Conservation (phyloP, 2,797 vertebrate genomes). For the Enteromius mattozi region DNA sequence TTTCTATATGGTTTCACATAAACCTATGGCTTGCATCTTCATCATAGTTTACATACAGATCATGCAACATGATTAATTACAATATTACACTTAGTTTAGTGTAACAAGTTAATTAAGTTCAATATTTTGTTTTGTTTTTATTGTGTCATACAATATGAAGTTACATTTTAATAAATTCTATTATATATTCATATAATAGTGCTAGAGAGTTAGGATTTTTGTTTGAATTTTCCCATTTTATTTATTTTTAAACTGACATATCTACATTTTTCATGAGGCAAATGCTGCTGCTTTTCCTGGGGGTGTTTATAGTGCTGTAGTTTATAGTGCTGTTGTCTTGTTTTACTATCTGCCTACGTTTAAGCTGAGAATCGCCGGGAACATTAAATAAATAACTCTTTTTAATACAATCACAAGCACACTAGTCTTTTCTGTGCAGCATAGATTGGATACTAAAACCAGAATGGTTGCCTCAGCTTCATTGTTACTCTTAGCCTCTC, state of each 20-base stretch:
- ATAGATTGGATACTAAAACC: background rate
- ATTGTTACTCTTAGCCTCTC: conserved; percentile 9
- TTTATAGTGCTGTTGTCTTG: background rate
- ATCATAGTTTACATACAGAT: background rate
- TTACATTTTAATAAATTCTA: background rate
- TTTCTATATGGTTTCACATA: background rate
- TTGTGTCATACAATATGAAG: background rate
- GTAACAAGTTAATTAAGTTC: no score
- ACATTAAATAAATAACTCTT: background rate
- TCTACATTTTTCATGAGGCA: background rate
- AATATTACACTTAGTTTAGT: background rate
- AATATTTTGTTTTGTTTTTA: background rate
- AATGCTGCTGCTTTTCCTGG: background rate
- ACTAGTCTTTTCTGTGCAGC: background rate
- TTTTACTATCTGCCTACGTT: background rate
- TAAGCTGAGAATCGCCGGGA: background rate
- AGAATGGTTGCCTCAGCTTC: conserved; percentile 33
- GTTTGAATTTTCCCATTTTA: background rate
- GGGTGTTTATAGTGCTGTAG: background rate
- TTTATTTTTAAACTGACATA: background rate
- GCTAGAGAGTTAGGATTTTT: background rate
- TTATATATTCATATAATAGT: background rate
- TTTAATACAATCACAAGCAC: background rate
- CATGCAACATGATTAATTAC: background rate
- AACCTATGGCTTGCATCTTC: background rate